Evolutionary conservation across 1,140 invertebrate species (phyloP).

Genomic region (Acromyrmex echinatior): DNA sequence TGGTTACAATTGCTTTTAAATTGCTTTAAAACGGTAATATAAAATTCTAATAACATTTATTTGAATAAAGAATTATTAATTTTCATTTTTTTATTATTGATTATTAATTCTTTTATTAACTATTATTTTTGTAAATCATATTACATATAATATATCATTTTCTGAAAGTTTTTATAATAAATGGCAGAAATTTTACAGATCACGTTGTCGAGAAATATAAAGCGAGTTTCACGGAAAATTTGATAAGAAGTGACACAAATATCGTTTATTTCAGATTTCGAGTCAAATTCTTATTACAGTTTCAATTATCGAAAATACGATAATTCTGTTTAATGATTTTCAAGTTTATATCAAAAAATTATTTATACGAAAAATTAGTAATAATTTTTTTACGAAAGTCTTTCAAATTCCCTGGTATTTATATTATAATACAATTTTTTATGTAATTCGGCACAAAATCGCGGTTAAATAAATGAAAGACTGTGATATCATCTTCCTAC

Average conservation of each 20-base stretch:
- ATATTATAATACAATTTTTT: constrained; percentile 2
- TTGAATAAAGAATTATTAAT: neutral
- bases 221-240: neutral
- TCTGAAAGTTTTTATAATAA: neutral
- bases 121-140: neutral
- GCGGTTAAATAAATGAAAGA: neutral
- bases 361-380: neutral
- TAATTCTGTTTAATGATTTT: neutral
- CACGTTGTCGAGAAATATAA: neutral
- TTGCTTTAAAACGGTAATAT: neutral
- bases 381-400: neutral
- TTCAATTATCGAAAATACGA: neutral
- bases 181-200: neutral
- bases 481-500: neutral
- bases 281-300: neutral
- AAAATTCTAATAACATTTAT: neutral
- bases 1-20: neutral
- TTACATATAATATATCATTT: neutral
- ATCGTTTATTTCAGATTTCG: neutral
- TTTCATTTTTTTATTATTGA: neutral
- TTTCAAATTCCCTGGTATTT: neutral
- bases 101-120: neutral
- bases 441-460: neutral
- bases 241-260: neutral
- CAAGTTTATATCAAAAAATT: neutral